phyloP scores from a whole-genome alignment of 2,113 vertebrate genomes.

The Rhegmatorhina hoffmannsi region DNA sequence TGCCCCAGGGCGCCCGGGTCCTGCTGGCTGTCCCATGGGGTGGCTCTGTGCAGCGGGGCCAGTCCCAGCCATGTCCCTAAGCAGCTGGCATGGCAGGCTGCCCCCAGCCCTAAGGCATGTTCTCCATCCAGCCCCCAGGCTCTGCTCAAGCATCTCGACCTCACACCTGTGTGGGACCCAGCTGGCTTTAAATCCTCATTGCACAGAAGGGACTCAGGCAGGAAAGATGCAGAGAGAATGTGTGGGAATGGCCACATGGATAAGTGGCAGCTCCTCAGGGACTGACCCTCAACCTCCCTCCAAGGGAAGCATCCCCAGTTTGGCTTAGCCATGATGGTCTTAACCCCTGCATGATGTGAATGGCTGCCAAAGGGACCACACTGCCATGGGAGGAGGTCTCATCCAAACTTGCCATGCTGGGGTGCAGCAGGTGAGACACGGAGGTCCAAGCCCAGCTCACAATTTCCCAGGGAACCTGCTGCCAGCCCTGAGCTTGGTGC shows the following conservation, averaged over 20 bases:
- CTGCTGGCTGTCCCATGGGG: neutral
- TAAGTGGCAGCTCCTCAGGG: neutral
- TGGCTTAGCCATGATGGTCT: neutral
- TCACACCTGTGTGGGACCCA: neutral
- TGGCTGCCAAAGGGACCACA: neutral
- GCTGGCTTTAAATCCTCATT: neutral
- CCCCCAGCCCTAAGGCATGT: neutral
- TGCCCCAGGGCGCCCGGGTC: rapidly evolving
- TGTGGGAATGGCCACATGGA: neutral
- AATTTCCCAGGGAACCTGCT: neutral
- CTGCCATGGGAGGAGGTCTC: neutral
- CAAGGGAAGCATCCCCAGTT: neutral
- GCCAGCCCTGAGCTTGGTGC: neutral
- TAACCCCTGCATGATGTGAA: too few species aligned
- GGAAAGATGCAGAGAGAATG: neutral
- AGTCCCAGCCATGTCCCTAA: neutral
- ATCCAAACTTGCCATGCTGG: neutral
- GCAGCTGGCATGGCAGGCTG: rapidly evolving
- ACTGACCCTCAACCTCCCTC: neutral
- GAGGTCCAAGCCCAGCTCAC: neutral
- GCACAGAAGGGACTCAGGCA: neutral
- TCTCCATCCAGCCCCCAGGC: neutral
- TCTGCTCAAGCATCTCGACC: rapidly evolving
- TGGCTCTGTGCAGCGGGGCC: too few species aligned
- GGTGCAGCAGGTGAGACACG: neutral